Base-by-base conservation (phyloP, 2,113 vertebrate genomes). In the Prochilodus magdalenae region DNA sequence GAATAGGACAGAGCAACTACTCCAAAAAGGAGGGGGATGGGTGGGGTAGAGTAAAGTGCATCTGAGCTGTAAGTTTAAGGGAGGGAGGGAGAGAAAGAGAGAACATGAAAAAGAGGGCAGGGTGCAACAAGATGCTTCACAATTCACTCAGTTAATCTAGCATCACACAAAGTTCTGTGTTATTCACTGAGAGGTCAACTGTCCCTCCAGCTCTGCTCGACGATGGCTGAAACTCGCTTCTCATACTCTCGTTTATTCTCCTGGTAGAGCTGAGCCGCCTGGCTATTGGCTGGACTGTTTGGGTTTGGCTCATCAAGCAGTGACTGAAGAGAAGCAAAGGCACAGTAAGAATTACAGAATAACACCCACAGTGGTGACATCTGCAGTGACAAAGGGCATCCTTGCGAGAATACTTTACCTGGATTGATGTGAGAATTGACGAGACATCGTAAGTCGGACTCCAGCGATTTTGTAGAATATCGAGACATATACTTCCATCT, bases 401-500 rank as follows among this genome's bases (percentile, higher is more conserved):
- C 29, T 3, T 33, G 20, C n/a, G 60, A 83, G 83, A 89, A 91
- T 20, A 24, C 26, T 75, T 66, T 73, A 98, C 97, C 96, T 99
- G 98, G 92, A 99, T 99, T 87, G 98, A 99, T 87, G 98, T 99
- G 92, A 99, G 96, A 94, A 99, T 99, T 89, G 98, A 99, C 55
- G 97, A 99, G 44, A 99, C 98, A 65, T 99, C 98, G 0, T 99
- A 99, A 18, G 97, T 99, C 81, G 98, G 98, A 93, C 97, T 99
- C 98, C 97, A 99, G 67, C 97, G 96, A 85, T 99, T 99, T 91
- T 99, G 98, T 90, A 99, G 95, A 82, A 99, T 99, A 92, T 99
- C 98, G 94, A 99, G 95, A 95, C 98, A 99, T 96, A 99, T 99
- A 94, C 97, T 99, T 20, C 98, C 98, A 92, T 99, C 98, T 47